A percentile compares a stretch with the other conserved stretches of the same genome.
Conservation (phyloP, 2,888 invertebrate species). For the Drosophila cyrtoloma region DNA sequence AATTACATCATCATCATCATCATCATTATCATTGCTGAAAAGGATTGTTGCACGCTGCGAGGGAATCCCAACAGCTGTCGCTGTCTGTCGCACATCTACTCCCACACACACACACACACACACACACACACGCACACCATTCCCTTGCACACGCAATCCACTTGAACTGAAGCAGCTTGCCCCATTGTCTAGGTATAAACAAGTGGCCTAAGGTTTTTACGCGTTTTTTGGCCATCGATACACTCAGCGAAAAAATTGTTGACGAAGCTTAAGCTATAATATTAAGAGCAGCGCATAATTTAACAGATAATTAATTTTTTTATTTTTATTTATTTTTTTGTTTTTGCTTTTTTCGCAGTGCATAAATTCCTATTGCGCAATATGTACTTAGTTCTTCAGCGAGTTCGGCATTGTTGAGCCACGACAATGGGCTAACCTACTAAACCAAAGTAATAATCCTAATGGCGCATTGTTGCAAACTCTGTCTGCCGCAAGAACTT, state of each 20-base stretch:
- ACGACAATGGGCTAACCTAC: slow-evolving; percentile 43
- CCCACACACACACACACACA: slow-evolving; percentile 12
- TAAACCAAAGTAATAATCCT: slow-evolving; percentile 46
- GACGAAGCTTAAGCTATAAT: background rate
- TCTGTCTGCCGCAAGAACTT: slow-evolving; percentile 46
- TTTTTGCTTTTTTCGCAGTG: slow-evolving; percentile 29
- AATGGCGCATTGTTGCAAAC: slow-evolving; percentile 54
- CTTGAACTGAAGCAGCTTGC: slow-evolving; percentile 43
- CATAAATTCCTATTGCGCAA: slow-evolving; percentile 37
- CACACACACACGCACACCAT: slow-evolving; percentile 1
- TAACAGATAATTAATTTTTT: background rate
- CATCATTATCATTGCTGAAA: slow-evolving; percentile 36
- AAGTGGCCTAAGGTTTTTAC: slow-evolving; percentile 63
- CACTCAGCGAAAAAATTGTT: slow-evolving; percentile 41
- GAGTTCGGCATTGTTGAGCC: slow-evolving; percentile 41
- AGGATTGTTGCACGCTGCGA: slow-evolving; percentile 67
- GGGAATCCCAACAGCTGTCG: slow-evolving; percentile 79
- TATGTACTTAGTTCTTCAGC: slow-evolving; percentile 33
- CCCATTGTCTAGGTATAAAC: slow-evolving; percentile 69
- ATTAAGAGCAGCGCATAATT: background rate
- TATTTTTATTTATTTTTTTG: no score
- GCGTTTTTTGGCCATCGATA: slow-evolving; percentile 31
- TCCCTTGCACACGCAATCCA: slow-evolving; percentile 18
- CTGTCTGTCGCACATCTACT: slow-evolving; percentile 27
- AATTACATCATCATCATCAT: slow-evolving; percentile 69